A percentile compares a stretch with the other conserved stretches of the same genome.
These are phyloP conservation scores for Temnothorax rugatulus DNA, from an alignment of 2,888 invertebrate genomes.

Conservation along the genomic window DNA sequence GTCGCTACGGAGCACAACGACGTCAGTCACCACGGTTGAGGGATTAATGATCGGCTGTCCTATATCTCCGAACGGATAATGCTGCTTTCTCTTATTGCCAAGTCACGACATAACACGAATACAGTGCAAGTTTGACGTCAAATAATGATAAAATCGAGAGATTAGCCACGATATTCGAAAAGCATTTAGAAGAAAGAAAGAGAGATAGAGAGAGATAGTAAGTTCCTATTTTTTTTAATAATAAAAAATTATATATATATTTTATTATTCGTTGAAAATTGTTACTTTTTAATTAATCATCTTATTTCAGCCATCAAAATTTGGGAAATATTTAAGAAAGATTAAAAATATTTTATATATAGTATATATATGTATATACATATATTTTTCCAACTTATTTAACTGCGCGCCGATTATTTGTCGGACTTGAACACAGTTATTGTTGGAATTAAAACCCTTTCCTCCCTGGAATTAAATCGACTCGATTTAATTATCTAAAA, in stretches of 20 bases:
- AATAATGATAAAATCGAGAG: not conserved
- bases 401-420: too few relatives aligned
- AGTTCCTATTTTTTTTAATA: not conserved
- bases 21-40: conserved; percentile 20
- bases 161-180: not conserved
- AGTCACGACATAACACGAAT: conserved; percentile 24
- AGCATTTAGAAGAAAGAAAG: not conserved
- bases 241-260: not conserved
- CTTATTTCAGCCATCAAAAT: not conserved
- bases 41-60: conserved; percentile 34
- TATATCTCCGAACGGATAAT: conserved; percentile 28
- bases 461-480: too few relatives aligned
- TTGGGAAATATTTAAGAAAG: not conserved
- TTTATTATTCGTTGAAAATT: not conserved
- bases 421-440: too few relatives aligned
- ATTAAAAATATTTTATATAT: not conserved
- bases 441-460: too few relatives aligned
- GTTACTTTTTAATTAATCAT: not conserved
- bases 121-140: not conserved
- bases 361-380: too few relatives aligned
- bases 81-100: conserved; percentile 31
- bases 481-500: too few relatives aligned
- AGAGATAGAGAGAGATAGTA: not conserved
- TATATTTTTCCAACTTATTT: too few relatives aligned
- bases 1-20: not conserved